These are phyloP conservation scores for Zophobas morio DNA, from an alignment of 1,140 invertebrate genomes.

Conservation along the genomic window DNA sequence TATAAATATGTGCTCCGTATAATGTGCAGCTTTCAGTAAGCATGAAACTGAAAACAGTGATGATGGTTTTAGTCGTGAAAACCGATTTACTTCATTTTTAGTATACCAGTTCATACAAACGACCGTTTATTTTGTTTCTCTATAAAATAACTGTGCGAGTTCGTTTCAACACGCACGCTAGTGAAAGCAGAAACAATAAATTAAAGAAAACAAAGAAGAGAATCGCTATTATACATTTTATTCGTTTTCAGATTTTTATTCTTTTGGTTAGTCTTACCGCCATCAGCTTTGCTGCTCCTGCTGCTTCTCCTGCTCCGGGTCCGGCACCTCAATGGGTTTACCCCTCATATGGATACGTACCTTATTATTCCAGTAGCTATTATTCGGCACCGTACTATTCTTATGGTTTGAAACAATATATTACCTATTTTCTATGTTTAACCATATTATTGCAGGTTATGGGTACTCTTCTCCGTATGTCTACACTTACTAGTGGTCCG, in stretches of 20 bases:
- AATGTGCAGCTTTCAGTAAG: no score
- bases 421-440: not conserved
- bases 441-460: conserved; percentile 1
- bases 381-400: conserved; percentile 13
- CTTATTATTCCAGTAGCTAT: conserved; percentile 29
- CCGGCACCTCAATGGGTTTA: conserved; percentile 24
- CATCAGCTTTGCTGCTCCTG: conserved; percentile 7
- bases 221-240: not conserved
- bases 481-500: not conserved
- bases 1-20: no score
- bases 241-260: conserved; percentile 15
- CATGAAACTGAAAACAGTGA: no score
- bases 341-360: conserved; percentile 21
- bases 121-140: no score
- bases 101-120: no score
- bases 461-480: conserved; percentile 12
- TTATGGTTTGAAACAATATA: conserved; percentile 7
- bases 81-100: no score
- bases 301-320: not conserved
- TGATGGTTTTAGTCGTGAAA: no score
- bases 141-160: no score
- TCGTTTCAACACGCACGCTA: no score
- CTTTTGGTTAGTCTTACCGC: not conserved
- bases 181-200: no score
- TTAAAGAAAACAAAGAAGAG: no score